Percentiles rank a stretch among this genome's conserved stretches.
Evolutionary conservation across 2,113 vertebrate species (phyloP).

Genomic region (Aythya baeri): DNA sequence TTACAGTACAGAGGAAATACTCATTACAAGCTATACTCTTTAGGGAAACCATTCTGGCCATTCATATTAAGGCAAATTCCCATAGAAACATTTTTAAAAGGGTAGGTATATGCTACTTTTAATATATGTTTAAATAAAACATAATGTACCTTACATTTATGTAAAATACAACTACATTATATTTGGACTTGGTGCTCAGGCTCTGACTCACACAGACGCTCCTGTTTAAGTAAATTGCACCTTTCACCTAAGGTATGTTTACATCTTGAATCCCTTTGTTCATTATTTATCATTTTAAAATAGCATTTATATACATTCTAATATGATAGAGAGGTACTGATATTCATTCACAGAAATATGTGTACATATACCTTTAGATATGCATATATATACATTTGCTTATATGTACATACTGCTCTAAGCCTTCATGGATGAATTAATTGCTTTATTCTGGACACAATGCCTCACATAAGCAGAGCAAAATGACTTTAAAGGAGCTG

Average conservation of each 20-base stretch:
- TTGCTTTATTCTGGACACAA: not conserved
- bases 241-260: not conserved
- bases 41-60: not conserved
- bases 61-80: not conserved
- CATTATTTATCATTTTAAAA: not conserved
- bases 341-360: fast-evolving
- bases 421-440: not conserved
- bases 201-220: not conserved
- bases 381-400: not conserved
- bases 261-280: not conserved
- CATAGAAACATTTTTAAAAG: not conserved
- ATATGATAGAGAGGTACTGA: not conserved
- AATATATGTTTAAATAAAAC: not conserved
- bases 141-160: no score
- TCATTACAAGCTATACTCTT: not conserved
- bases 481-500: not conserved
- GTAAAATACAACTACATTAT: not conserved
- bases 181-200: not conserved
- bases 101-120: not conserved
- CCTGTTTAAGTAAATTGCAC: not conserved
- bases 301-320: not conserved
- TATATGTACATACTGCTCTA: not conserved
- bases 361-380: not conserved
- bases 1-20: not conserved
- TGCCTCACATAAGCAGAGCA: not conserved